These are phyloP conservation scores for Drosophila neocordata DNA, from an alignment of 1,140 invertebrate genomes.

Conservation along the genomic window DNA sequence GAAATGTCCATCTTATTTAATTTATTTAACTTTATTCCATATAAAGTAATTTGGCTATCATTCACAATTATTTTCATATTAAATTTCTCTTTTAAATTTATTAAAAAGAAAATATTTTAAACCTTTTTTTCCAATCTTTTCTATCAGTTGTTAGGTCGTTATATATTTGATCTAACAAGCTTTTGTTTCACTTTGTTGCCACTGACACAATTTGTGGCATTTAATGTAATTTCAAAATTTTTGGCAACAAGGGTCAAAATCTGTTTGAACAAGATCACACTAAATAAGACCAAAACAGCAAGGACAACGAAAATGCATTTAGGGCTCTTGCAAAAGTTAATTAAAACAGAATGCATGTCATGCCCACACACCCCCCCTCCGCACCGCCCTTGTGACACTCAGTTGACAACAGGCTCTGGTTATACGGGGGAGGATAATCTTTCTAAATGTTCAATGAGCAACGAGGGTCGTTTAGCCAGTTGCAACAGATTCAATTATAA, in stretches of 20 bases:
- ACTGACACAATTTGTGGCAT: too few species aligned
- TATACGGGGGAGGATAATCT: slow-evolving; percentile 1
- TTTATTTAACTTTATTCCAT: neutral
- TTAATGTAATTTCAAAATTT: neutral
- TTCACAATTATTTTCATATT: too few species aligned
- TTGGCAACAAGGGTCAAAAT: slow-evolving; percentile 9
- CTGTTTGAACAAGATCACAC: too few species aligned
- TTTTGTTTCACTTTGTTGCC: too few species aligned
- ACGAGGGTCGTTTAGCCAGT: slow-evolving; percentile 4
- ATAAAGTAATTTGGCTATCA: too few species aligned
- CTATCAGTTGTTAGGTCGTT: too few species aligned
- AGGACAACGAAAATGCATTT: slow-evolving; percentile 8
- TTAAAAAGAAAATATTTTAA: too few species aligned
- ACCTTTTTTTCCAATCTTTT: too few species aligned
- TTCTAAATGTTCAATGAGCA: neutral
- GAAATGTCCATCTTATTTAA: neutral
- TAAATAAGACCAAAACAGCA: neutral
- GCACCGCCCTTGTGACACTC: neutral
- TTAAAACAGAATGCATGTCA: slow-evolving; percentile 7
- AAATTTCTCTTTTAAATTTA: too few species aligned
- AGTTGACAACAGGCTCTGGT: neutral
- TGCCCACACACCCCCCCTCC: too few species aligned
- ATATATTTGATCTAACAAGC: too few species aligned
- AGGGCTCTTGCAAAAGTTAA: neutral
- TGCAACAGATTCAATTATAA: slow-evolving; percentile 8